Percentiles rank a stretch among this genome's conserved stretches.
phyloP scores from a whole-genome alignment of 2,888 invertebrate genomes.

The Athrips mouffetella region DNA sequence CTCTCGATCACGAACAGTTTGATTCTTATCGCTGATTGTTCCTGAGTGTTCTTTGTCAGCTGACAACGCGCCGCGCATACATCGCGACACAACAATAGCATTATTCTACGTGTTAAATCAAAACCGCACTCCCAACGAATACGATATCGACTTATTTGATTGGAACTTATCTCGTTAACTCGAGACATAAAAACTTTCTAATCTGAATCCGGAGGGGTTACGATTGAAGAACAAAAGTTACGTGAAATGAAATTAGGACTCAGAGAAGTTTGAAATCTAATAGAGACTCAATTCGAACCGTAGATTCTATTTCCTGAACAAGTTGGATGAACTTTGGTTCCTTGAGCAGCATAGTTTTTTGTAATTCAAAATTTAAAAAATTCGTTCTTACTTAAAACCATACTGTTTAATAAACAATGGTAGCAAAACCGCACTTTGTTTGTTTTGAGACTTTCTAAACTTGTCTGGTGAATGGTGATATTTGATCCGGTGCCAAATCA shows the following conservation, averaged over 20 bases:
- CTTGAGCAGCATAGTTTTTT: background rate
- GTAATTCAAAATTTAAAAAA: no score
- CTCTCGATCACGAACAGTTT: constrained; percentile 35
- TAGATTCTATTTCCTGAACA: background rate
- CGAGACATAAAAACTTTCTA: constrained; percentile 4
- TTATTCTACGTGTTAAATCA: constrained; percentile 7
- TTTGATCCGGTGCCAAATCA: constrained; percentile 8
- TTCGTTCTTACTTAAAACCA: no score
- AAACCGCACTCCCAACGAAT: constrained; percentile 10
- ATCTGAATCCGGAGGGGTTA: background rate
- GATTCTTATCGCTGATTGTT: constrained; percentile 39
- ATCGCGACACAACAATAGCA: constrained; percentile 3
- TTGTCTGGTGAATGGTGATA: constrained; percentile 5
- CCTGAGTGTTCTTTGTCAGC: constrained; percentile 33
- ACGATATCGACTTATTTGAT: constrained; percentile 11
- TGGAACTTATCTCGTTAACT: constrained; percentile 8
- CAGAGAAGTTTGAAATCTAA: background rate
- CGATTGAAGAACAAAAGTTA: constrained; percentile 9
- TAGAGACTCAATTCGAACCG: constrained; percentile 2
- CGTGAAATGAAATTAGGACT: constrained; percentile 9
- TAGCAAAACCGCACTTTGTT: background rate
- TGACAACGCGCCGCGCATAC: constrained; percentile 6
- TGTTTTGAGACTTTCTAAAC: background rate
- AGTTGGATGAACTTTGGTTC: background rate
- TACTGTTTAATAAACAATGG: no score